A percentile compares a stretch with the other conserved stretches of the same genome.
Conservation (phyloP, 1,140 invertebrate species). For the Zaprionus vittiger region DNA sequence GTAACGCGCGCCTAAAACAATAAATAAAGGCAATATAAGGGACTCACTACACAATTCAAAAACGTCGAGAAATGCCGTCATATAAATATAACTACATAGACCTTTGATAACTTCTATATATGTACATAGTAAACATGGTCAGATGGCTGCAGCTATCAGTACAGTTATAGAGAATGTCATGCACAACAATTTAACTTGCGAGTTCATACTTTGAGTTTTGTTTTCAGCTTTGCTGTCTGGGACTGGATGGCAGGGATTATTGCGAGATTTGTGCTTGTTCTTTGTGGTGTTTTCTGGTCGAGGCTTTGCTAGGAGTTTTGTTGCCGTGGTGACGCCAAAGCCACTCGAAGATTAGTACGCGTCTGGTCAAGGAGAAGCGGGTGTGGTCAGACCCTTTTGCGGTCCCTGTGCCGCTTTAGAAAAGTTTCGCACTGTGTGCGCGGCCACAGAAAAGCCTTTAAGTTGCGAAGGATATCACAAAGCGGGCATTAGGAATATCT, state of each 20-base stretch:
- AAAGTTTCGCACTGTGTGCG: conserved; percentile 32
- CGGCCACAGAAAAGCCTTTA: conserved; percentile 44
- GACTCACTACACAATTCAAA: too few species aligned
- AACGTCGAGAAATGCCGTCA: too few species aligned
- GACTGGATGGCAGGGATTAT: conserved; percentile 27
- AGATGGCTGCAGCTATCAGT: neutral
- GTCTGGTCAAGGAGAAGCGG: conserved; percentile 25
- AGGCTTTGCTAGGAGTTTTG: conserved; percentile 30
- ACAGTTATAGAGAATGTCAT: neutral
- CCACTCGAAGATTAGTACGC: conserved; percentile 34
- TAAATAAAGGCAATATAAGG: too few species aligned
- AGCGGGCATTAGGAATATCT: conserved; percentile 39
- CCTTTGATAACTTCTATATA: neutral
- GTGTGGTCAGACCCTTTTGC: conserved; percentile 38
- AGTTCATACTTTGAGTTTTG: conserved; percentile 16
- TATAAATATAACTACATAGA: neutral
- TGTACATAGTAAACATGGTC: neutral
- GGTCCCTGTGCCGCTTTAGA: conserved; percentile 22
- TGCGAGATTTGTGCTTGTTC: conserved; percentile 40
- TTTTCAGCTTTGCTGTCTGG: conserved; percentile 17
- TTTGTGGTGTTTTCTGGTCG: conserved; percentile 37
- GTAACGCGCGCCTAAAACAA: too few species aligned
- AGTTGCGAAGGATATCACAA: conserved; percentile 46
- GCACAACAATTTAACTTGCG: neutral
- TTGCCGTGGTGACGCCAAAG: conserved; percentile 37